Conservation (phyloP, 2,888 invertebrate species). For the Gisinianus flammeolus region DNA sequence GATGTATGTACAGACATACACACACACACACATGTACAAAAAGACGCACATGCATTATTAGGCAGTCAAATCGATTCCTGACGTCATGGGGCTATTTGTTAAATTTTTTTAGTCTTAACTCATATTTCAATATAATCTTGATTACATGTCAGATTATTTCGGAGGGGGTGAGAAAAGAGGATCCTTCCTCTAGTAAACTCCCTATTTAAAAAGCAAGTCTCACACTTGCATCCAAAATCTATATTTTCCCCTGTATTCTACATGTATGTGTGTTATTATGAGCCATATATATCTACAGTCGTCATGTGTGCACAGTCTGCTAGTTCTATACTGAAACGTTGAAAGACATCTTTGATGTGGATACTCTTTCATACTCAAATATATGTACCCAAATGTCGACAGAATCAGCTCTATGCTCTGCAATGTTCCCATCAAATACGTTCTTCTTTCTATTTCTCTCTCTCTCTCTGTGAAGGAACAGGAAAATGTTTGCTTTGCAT, state of each 20-base stretch:
- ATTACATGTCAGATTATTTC: conserved; percentile 59
- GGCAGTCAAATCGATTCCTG: conserved; percentile 49
- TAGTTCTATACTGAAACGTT: background rate
- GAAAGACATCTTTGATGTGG: too few relatives aligned
- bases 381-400: too few relatives aligned
- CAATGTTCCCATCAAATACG: too few relatives aligned
- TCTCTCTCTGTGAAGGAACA: too few relatives aligned
- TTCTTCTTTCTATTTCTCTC: too few relatives aligned
- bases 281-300: too few relatives aligned
- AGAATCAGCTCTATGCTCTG: too few relatives aligned
- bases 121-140: conserved; percentile 59
- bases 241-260: background rate
- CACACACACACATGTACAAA: background rate
- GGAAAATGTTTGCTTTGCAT: too few relatives aligned
- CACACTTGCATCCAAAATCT: background rate
- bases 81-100: conserved; percentile 58
- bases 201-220: background rate
- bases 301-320: background rate
- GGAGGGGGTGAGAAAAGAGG: conserved; percentile 45
- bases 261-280: background rate
- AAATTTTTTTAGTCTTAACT: conserved; percentile 57
- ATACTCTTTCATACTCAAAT: too few relatives aligned
- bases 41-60: background rate
- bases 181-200: background rate
- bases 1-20: background rate